Evolutionary conservation across 2,888 invertebrate species (phyloP), one percentile per base, ranked within the genome.

Genomic region (Anagyrus pseudococci): DNA sequence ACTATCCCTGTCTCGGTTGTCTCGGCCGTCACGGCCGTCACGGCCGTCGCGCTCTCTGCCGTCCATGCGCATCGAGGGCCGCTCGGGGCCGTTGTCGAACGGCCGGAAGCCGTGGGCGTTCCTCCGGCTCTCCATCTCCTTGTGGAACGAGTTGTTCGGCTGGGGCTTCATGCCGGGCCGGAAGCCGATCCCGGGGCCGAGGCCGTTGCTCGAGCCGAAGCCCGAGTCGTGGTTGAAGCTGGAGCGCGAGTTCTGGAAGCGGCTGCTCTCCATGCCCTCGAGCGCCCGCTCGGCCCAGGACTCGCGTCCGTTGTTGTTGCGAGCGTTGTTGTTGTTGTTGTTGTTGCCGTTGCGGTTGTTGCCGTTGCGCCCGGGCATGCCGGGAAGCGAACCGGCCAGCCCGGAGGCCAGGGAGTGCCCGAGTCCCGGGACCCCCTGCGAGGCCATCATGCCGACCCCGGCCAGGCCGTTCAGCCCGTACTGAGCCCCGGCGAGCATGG

Each of bases 91-190:
- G 4, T 71, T 72, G 3, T 76, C 77, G 17, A 71, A 76, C 1
- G 68, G 67, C n/a, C 78, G 79, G 47, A 87, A 85, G 1, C 86
- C 85, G 67, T 85, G 85, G 0, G 87, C 85, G 71, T 87, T 88
- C 3, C 87, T 83, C 52, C 87, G 85, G 59, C 85, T 85, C 41
- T 85, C 86, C 15, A 80, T 61, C 50, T 80, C 80, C 55, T 54
- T 75, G 10, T 73, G 8, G 29, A 75, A 75, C 1, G 67, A 68
- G 67, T 70, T 75, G 19, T 67, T 71, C 0, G 67, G 64, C 15
- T 47, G 43, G 7, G 57, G 20, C 49, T 73, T 70, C 29, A 68
- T 65, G 1, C 68, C 65, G 0, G 69, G 68, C 4, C 73, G 66
- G 15, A 69, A 73, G 20, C 59, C 67, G 7, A 57, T 47, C 17